These are phyloP conservation scores for Perca flavescens DNA, from an alignment of 2,113 vertebrate genomes.

Conservation along the genomic window DNA sequence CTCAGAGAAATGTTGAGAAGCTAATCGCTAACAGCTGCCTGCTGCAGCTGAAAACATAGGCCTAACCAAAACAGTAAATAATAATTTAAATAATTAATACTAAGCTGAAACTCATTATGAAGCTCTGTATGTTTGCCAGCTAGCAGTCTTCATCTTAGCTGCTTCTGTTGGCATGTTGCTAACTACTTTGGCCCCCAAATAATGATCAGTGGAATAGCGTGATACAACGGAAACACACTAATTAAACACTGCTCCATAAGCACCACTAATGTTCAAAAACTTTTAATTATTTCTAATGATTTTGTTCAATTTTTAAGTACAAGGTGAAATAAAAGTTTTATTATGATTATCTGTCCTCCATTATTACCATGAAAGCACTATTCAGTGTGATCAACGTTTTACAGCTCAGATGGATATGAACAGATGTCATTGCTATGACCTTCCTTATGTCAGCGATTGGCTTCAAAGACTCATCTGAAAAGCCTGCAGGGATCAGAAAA, in stretches of 20 bases:
- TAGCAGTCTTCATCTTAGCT: too few species aligned
- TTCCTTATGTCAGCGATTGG: constrained; percentile 21
- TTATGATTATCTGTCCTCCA: not conserved
- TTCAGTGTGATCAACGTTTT: not conserved
- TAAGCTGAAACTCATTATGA: too few species aligned
- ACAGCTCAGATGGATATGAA: not conserved
- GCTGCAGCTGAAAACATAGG: too few species aligned
- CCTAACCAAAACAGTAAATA: too few species aligned
- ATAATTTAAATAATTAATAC: too few species aligned
- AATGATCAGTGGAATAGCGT: not conserved
- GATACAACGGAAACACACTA: too few species aligned
- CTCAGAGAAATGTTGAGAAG: too few species aligned
- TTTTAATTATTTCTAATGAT: not conserved
- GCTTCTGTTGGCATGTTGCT: too few species aligned
- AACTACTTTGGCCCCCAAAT: not conserved
- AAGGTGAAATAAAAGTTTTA: not conserved
- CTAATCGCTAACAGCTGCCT: too few species aligned
- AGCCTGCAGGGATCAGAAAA: not conserved
- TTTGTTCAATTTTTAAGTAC: not conserved
- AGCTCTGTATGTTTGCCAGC: too few species aligned
- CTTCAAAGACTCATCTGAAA: constrained; percentile 34
- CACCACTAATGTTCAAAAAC: not conserved
- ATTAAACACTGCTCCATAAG: too few species aligned
- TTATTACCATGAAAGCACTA: not conserved
- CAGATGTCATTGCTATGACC: constrained; percentile 30